These are phyloP conservation scores for Leucoraja ocellata DNA, from an alignment of 2,797 vertebrate genomes.

Conservation along the genomic window DNA sequence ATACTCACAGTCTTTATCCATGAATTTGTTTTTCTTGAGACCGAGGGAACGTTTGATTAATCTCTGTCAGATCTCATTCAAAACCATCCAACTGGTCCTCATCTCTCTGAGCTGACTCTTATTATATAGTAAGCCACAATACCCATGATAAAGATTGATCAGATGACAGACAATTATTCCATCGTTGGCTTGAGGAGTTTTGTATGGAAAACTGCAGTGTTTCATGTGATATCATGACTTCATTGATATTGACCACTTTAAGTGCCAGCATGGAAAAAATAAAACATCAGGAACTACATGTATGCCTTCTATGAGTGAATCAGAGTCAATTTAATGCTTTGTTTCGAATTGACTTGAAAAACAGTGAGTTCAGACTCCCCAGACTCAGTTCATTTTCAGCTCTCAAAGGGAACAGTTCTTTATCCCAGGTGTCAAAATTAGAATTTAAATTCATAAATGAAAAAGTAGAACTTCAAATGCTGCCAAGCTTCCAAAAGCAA, in stretches of 20 bases:
- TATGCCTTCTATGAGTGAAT: neutral
- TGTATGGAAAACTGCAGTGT: neutral
- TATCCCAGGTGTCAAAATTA: neutral
- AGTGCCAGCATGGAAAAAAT: neutral
- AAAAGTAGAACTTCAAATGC: neutral
- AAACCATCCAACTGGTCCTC: neutral
- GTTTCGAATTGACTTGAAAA: neutral
- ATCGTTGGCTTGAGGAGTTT: neutral
- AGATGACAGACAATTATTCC: neutral
- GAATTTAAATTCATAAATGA: conserved; percentile 29
- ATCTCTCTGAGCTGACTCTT: neutral
- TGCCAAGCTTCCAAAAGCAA: neutral
- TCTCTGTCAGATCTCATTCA: neutral
- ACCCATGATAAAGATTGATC: neutral
- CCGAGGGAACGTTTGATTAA: neutral
- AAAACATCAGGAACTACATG: no score
- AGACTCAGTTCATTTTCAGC: neutral
- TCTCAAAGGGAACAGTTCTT: conserved; percentile 6
- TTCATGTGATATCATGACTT: neutral
- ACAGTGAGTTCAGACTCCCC: neutral
- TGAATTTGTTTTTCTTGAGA: neutral
- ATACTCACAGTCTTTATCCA: neutral
- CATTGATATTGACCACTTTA: neutral
- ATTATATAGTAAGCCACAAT: neutral
- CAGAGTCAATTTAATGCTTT: neutral